Evolutionary conservation across 2,113 vertebrate species (phyloP).

Genomic region (Cervus canadensis): DNA sequence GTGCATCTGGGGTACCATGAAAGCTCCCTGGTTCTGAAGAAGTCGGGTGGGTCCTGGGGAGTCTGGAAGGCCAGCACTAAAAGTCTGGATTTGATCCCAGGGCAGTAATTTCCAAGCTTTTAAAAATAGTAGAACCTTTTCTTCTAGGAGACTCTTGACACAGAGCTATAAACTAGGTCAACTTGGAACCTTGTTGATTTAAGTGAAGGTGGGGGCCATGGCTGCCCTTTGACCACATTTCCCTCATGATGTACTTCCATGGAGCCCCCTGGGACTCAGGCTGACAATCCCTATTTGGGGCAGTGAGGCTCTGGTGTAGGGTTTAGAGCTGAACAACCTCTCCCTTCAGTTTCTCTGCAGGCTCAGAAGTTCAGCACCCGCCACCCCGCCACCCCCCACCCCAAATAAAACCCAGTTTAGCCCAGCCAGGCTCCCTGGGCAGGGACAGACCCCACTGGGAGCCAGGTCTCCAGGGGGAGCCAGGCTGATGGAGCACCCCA

Average conservation of each 20-base stretch:
- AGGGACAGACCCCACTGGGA: background rate
- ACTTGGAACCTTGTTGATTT: background rate
- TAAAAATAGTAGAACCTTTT: slow-evolving; percentile 23
- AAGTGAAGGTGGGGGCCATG: background rate
- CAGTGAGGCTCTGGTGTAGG: background rate
- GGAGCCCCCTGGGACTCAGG: background rate
- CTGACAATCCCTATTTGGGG: background rate
- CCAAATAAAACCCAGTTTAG: background rate
- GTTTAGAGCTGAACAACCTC: background rate
- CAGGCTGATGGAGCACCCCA: background rate
- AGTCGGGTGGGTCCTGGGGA: background rate
- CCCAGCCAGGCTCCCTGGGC: background rate
- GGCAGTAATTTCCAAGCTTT: background rate
- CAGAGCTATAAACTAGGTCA: background rate
- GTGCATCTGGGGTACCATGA: background rate
- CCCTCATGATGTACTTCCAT: background rate
- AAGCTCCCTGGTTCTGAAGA: background rate
- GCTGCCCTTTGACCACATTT: background rate
- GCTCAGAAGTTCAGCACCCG: background rate
- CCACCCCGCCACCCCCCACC: fast-evolving
- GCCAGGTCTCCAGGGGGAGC: background rate
- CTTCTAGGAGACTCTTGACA: background rate
- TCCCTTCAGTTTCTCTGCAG: background rate
- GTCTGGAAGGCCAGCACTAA: background rate
- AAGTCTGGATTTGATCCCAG: slow-evolving; percentile 18